These are phyloP conservation scores for Ptiloglossa arizonensis DNA, from an alignment of 1,140 invertebrate genomes.

Conservation along the genomic window DNA sequence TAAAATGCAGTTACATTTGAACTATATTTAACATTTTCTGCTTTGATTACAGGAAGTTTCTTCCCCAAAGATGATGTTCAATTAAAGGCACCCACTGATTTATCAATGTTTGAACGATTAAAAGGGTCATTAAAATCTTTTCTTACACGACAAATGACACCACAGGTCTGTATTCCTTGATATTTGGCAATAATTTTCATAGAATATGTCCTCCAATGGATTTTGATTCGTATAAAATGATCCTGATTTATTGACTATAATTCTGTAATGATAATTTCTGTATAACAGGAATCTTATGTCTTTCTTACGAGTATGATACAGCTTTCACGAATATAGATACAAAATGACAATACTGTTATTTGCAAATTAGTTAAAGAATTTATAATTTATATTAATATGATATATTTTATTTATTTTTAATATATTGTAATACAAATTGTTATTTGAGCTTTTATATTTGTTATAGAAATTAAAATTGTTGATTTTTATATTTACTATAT, in stretches of 20 bases:
- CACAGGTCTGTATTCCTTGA: conserved; percentile 70
- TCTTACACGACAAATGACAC: conserved; percentile 72
- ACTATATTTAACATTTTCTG: conserved; percentile 16
- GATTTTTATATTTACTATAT: conserved; percentile 48
- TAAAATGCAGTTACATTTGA: too few relatives aligned
- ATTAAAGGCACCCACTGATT: conserved; percentile 76
- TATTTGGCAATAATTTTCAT: conserved; percentile 60
- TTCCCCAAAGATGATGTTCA: conserved; percentile 72
- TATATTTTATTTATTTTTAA: conserved; percentile 1
- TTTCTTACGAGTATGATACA: background rate
- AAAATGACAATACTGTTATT: background rate
- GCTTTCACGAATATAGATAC: background rate
- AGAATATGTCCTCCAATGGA: conserved; percentile 58
- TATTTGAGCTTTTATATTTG: conserved; percentile 34
- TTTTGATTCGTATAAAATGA: conserved; percentile 54
- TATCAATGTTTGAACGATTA: conserved; percentile 78
- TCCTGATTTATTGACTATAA: conserved; percentile 26
- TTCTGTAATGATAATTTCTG: background rate
- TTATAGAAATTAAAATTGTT: conserved; percentile 38
- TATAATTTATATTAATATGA: background rate
- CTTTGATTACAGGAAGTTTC: conserved; percentile 70
- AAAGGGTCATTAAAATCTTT: conserved; percentile 79
- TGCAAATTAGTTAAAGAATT: background rate
- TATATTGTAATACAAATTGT: conserved; percentile 27
- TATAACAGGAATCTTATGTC: background rate